Percentiles rank a stretch among this genome's conserved stretches.
Evolutionary conservation across 2,113 vertebrate species (phyloP).

Genomic region (Chionomys nivalis): DNA sequence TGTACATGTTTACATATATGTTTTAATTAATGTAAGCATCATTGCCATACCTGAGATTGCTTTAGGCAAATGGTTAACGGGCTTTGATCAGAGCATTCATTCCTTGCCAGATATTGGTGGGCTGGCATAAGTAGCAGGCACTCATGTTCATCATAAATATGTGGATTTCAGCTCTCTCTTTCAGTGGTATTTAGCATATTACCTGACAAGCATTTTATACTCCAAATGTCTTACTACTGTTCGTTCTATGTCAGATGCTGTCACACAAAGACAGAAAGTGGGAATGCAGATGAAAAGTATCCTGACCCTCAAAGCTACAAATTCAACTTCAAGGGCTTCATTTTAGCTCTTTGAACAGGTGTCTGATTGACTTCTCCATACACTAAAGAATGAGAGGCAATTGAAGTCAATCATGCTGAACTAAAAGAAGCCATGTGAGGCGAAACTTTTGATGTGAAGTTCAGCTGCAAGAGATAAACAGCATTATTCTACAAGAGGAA

Average conservation of each 20-base stretch:
- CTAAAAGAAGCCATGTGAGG: conserved; percentile 45
- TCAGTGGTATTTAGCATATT: conserved; percentile 41
- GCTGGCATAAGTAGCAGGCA: conserved; percentile 30
- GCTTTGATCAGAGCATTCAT: not conserved
- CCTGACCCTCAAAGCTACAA: conserved; percentile 57
- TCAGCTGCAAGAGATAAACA: conserved; percentile 72
- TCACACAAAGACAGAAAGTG: conserved; percentile 62
- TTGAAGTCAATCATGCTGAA: conserved; percentile 73
- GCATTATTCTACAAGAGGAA: conserved; percentile 57
- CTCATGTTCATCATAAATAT: conserved; percentile 43
- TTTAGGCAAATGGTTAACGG: too few relatives aligned
- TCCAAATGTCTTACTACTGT: conserved; percentile 44
- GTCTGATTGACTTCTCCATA: conserved; percentile 73
- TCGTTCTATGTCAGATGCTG: conserved; percentile 66
- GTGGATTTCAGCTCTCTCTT: conserved; percentile 3
- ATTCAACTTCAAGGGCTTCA: conserved; percentile 72
- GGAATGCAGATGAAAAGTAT: conserved; percentile 53
- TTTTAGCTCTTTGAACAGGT: conserved; percentile 67
- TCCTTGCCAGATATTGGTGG: not conserved
- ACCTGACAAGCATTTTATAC: conserved; percentile 66
- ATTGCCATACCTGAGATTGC: not conserved
- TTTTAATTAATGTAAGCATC: not conserved
- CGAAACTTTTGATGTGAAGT: conserved; percentile 59
- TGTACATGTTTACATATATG: not conserved
- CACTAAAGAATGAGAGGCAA: conserved; percentile 60